These are phyloP conservation scores for Sebastes diploproa DNA, from an alignment of 2,797 vertebrate species.

Conservation along the genomic window DNA sequence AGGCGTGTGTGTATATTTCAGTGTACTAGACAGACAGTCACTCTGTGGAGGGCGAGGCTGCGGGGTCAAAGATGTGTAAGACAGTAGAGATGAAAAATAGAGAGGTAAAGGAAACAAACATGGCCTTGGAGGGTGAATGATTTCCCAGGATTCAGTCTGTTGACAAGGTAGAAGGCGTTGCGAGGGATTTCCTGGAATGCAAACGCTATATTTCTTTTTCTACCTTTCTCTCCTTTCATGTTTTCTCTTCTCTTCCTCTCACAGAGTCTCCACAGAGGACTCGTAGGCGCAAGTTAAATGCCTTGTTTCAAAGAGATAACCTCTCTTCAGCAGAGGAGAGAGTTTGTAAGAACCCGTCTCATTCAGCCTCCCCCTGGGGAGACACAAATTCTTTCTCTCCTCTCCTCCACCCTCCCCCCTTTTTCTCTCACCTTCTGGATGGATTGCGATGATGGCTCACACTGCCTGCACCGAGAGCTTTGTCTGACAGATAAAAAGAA, in stretches of 20 bases:
- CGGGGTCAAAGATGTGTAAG: slow-evolving; percentile 11
- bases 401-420: neutral
- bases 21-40: neutral
- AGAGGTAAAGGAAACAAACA: slow-evolving; percentile 34
- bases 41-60: slow-evolving; percentile 16
- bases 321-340: slow-evolving; percentile 48
- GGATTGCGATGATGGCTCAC: slow-evolving; percentile 47
- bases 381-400: slow-evolving; percentile 11
- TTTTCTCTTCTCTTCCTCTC: slow-evolving; percentile 12
- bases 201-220: slow-evolving; percentile 26
- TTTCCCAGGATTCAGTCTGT: slow-evolving; percentile 58
- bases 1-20: neutral
- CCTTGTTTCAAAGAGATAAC: slow-evolving; percentile 63
- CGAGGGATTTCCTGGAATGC: slow-evolving; percentile 57
- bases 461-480: slow-evolving; percentile 32
- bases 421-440: slow-evolving; percentile 37
- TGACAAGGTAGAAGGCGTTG: slow-evolving; percentile 30
- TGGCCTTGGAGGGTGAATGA: slow-evolving; percentile 20
- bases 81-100: slow-evolving; percentile 13
- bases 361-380: slow-evolving; percentile 38
- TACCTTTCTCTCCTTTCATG: slow-evolving; percentile 10
- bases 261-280: slow-evolving; percentile 35
- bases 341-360: slow-evolving; percentile 45
- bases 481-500: slow-evolving; percentile 39
- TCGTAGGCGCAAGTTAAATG: slow-evolving; percentile 51